phyloP scores from a whole-genome alignment of 1,140 invertebrate species.

The Campoletis sonorensis region DNA sequence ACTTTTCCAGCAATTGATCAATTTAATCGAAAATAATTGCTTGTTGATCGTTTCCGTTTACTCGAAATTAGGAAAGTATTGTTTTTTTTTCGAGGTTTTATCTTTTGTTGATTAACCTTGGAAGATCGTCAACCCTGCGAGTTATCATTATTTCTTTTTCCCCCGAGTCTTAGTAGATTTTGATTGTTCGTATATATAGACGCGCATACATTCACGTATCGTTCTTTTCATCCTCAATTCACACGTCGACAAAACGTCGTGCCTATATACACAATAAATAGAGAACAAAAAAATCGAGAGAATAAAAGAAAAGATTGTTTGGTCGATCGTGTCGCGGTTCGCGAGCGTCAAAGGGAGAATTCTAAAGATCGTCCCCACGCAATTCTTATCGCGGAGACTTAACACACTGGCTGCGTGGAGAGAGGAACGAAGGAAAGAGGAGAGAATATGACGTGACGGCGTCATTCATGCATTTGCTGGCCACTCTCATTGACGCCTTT shows the following conservation, averaged over 20 bases:
- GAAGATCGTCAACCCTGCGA: not conserved
- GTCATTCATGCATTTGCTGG: conserved; percentile 43
- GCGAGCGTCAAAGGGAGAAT: conserved; percentile 22
- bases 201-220: not conserved
- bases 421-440: conserved; percentile 5
- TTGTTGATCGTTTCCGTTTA: too few species aligned
- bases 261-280: not conserved
- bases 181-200: not conserved
- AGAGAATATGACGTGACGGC: conserved; percentile 38
- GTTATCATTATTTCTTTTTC: not conserved
- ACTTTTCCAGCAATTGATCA: too few species aligned
- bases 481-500: conserved; percentile 41
- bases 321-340: conserved; percentile 20
- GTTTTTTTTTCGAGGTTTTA: not conserved
- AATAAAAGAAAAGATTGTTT: conserved; percentile 24
- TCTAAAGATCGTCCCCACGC: conserved; percentile 28
- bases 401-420: not conserved
- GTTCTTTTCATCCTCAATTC: not conserved
- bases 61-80: too few species aligned
- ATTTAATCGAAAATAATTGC: too few species aligned
- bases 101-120: not conserved
- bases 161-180: not conserved
- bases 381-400: conserved; percentile 27
- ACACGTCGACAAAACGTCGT: not conserved
- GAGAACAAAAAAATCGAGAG: not conserved